Evolutionary conservation across 1,140 invertebrate species (phyloP), one percentile per base, ranked within the genome.

Genomic region (Drosophila sp.): DNA sequence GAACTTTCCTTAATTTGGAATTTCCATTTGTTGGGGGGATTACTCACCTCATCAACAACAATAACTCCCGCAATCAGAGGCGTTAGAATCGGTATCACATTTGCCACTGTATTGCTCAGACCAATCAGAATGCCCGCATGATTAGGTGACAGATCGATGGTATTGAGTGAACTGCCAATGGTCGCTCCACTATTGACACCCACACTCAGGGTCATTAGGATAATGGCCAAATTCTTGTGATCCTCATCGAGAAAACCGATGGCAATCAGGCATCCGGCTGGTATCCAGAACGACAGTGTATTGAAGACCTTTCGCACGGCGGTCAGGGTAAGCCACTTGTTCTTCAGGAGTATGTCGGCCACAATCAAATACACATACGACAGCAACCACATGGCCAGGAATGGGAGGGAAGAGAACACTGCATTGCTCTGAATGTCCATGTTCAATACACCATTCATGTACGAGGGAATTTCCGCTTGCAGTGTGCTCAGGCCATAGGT

Each of bases 401-500:
- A 98, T 1, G 97, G 97, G 4, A 98, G 90, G 0, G 97, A 96
- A 27, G 96, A 95, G 54, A 95, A 91, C 23, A 95, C 89, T 4
- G 96, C 96, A 90, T 96, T 96, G 57, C 94, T 92, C 91, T 95
- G 94, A 8, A 98, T 95, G 60, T 98, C 93, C 76, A 96, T 96
- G 44, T 95, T 93, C 1, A 99, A 93, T 0, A 98, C 95, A 64
- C 95, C 94, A 30, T 95, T 95, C 94, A 99, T 96, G 86, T 98
- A 99, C 0, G 95, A 96, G 0, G 98, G 98, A 76, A 99, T 95
- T 92, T 98, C 95, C 0, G 97, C 98, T 56, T 99, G 93, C 47
- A 99, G 93, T 3, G 96, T 98, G 93, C 97, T 98, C 89, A 97
- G 97, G 0, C 97, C 97, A 96, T 97, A 99, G 83, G 97, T 97